A percentile compares a stretch with the other conserved stretches of the same genome.
These are phyloP conservation scores for Phengaris alcon DNA, from an alignment of 2,888 invertebrate genomes.

Conservation along the genomic window DNA sequence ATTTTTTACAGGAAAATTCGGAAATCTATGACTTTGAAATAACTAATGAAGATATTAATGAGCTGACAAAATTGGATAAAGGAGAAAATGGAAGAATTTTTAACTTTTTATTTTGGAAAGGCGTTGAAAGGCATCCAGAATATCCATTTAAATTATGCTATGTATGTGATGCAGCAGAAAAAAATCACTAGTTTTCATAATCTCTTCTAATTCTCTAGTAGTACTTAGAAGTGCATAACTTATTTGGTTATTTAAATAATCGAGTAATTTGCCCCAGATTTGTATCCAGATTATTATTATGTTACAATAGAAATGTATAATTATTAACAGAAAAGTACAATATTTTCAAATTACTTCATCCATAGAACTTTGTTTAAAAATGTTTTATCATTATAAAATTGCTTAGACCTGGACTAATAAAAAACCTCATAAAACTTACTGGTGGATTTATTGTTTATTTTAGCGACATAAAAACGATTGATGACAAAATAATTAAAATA, in stretches of 20 bases:
- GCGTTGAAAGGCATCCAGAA: slow-evolving; percentile 84
- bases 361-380: not conserved
- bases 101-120: slow-evolving; percentile 83
- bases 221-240: not conserved
- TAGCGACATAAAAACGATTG: not conserved
- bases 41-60: slow-evolving; percentile 72
- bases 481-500: not conserved
- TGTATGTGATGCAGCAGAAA: slow-evolving; percentile 16
- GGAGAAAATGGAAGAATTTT: slow-evolving; percentile 83
- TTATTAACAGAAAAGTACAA: not conserved
- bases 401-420: not conserved
- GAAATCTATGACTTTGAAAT: slow-evolving; percentile 83
- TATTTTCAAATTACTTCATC: not conserved
- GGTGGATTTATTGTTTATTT: not conserved
- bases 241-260: not conserved
- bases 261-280: not conserved
- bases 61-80: slow-evolving; percentile 79
- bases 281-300: not conserved
- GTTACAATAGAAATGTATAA: not conserved
- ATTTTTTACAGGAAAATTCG: slow-evolving; percentile 78
- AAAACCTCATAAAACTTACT: not conserved
- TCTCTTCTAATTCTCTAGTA: not conserved
- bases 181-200: not conserved
- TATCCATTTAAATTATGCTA: slow-evolving; percentile 79
- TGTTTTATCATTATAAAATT: not conserved